Base-by-base conservation (phyloP, 1,140 invertebrate genomes). In the Rhagoletis zephyria region DNA sequence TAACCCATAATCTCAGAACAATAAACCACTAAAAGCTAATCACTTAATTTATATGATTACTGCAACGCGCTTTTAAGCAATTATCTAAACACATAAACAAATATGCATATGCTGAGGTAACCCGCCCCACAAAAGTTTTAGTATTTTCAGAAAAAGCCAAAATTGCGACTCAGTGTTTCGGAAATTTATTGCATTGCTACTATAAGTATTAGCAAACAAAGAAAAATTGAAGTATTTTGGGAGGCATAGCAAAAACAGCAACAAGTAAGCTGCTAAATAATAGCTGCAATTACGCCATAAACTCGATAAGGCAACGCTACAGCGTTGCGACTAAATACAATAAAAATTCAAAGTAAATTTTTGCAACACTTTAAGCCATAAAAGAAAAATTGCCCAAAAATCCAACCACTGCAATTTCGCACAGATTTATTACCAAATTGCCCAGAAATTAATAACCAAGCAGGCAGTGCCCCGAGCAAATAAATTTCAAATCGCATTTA, bases 371-470 rank as follows among this genome's bases (percentile, higher is more conserved):
- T 81, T 81, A 9, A 16, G 48, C 40, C 16, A n/a, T 30, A 30
- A 30, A 48, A 81, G 74, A 81, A 81, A 81, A 56, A 81, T 81
- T 56, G 74, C 16, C 74, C 6, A 51, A 81, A 81, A 56, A 81
- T 81, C 74, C 74, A 30, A 16, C 74, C 74, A 81, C 74, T 19
- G 74, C 74, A 81, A 81, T 81, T 81, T 81, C 74, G 19, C 48
- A 81, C 48, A 81, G 48, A 81, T 81, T 81, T 81, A 81, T 81
- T 56, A 30, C 51, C 74, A 81, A 81, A 81, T 81, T 56, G 74
- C 14, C 45, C 74, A 81, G 48, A 81, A 81, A 81, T 81, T 81
- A 81, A 81, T 81, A 81, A 81, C 74, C 74, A 81, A 56, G 74
- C 48, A 59, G 48, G 16, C 74, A 56, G 48, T 1, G 48, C 48